Percentiles rank a stretch among this genome's conserved stretches.
Evolutionary conservation across 2,888 invertebrate species (phyloP).

Genomic region (Mythimna loreyi): DNA sequence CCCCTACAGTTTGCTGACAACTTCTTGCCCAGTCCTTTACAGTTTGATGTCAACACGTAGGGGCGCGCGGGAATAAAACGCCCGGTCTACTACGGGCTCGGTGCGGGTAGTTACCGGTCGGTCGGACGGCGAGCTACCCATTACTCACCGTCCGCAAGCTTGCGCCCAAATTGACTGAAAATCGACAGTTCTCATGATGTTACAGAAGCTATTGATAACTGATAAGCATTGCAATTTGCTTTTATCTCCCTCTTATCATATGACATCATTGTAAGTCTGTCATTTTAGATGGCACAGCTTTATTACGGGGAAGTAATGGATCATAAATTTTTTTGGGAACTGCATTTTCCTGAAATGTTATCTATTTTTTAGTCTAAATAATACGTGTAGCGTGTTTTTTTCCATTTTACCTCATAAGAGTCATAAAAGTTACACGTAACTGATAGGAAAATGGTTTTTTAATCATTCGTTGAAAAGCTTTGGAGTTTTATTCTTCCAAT

Average conservation of each 20-base stretch:
- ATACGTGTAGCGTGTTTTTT: neutral
- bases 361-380: neutral
- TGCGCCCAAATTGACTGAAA: no score
- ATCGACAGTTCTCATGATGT: neutral
- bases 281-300: slow-evolving; percentile 9
- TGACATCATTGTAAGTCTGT: slow-evolving; percentile 27
- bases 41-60: no score
- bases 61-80: no score
- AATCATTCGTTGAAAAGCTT: neutral
- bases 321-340: slow-evolving; percentile 45
- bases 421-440: neutral
- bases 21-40: no score
- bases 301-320: slow-evolving; percentile 3
- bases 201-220: slow-evolving; percentile 29
- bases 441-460: neutral
- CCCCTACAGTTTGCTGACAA: no score
- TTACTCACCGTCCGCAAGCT: no score
- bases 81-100: no score
- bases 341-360: slow-evolving; percentile 41
- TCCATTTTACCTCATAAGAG: slow-evolving; percentile 1
- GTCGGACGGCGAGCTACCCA: no score
- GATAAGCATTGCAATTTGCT: slow-evolving; percentile 16
- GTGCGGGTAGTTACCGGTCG: no score
- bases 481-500: no score
- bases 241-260: slow-evolving; percentile 29